phyloP scores from a whole-genome alignment of 2,113 vertebrate genomes.

The Epinephelus fuscoguttatus region DNA sequence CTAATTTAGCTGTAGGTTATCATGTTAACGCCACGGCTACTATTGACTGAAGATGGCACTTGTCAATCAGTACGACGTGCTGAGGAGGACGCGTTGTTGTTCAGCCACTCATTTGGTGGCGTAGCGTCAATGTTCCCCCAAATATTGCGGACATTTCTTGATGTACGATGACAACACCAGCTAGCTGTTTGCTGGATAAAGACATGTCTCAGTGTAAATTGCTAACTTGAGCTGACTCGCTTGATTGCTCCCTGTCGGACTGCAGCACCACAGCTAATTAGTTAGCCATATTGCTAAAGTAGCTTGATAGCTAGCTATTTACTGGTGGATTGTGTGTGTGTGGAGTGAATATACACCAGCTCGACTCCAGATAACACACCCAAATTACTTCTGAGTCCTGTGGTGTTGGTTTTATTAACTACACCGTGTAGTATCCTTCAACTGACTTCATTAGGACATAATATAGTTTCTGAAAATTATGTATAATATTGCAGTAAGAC shows the following conservation, averaged over 20 bases:
- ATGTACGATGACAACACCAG: neutral
- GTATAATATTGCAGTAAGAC: neutral
- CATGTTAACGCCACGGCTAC: slow-evolving; percentile 8
- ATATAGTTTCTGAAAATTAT: neutral
- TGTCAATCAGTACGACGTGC: slow-evolving; percentile 18
- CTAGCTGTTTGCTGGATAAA: slow-evolving; percentile 21
- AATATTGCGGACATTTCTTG: neutral
- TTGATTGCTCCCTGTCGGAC: slow-evolving; percentile 26
- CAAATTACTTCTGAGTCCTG: neutral
- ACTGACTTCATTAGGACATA: neutral
- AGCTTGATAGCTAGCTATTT: neutral
- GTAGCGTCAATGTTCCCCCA: neutral
- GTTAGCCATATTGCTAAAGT: slow-evolving; percentile 62
- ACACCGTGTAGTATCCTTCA: neutral
- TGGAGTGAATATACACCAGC: neutral
- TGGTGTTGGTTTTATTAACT: neutral
- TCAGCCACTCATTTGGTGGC: accelerated
- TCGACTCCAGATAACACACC: neutral
- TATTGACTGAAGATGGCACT: slow-evolving; percentile 14
- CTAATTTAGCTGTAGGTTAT: slow-evolving; percentile 62
- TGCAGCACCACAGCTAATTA: slow-evolving; percentile 29
- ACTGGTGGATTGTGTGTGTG: neutral
- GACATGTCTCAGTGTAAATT: slow-evolving; percentile 28
- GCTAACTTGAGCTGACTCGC: slow-evolving; percentile 1
- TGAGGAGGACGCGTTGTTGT: neutral